Evolutionary conservation across 2,797 vertebrate genomes (phyloP).

Genomic region (Tokudaia muenninki): DNA sequence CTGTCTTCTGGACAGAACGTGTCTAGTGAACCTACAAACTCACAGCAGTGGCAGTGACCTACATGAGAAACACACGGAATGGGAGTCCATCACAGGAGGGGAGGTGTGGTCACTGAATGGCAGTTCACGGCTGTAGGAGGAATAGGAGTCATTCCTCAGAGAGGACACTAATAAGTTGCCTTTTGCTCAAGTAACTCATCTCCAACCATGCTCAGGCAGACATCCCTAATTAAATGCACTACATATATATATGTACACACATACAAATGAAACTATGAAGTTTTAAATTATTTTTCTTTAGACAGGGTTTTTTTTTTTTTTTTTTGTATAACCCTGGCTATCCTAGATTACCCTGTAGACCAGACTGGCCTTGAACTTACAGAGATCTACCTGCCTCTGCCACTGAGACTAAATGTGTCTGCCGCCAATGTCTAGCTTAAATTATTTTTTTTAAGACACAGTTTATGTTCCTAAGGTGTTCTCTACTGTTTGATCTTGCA

Average conservation of each 20-base stretch:
- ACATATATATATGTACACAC: background rate
- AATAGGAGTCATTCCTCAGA: background rate
- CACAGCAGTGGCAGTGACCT: background rate
- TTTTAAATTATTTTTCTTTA: background rate
- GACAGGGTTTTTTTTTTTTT: background rate
- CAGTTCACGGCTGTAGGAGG: too few species aligned
- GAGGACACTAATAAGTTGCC: background rate
- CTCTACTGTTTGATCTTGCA: accelerated
- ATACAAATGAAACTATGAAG: background rate
- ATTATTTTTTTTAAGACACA: background rate
- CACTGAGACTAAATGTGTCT: background rate
- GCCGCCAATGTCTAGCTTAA: background rate
- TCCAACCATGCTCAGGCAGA: background rate
- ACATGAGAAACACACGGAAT: too few species aligned
- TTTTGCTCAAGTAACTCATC: background rate
- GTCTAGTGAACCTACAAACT: background rate
- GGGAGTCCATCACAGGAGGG: background rate
- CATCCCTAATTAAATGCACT: background rate
- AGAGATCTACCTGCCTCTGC: background rate
- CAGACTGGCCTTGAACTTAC: background rate
- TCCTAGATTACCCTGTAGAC: background rate
- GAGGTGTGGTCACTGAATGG: too few species aligned
- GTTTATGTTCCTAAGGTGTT: background rate
- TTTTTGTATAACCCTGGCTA: background rate
- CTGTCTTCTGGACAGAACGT: background rate